phyloP scores from a whole-genome alignment of 2,113 vertebrate genomes.

The Melanerpes formicivorus region DNA sequence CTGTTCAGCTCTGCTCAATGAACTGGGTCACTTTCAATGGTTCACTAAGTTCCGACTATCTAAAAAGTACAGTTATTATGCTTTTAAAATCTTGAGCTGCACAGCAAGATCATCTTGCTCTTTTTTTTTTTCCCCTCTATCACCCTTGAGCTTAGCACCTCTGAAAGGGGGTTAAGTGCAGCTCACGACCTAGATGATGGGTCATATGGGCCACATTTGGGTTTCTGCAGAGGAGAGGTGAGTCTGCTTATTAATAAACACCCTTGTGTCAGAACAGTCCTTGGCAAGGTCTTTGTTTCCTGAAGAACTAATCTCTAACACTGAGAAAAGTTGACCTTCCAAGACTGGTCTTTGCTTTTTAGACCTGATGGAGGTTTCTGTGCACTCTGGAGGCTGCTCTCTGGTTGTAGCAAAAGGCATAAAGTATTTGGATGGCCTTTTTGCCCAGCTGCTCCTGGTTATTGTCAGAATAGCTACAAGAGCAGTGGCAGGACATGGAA shows the following conservation, averaged over 20 bases:
- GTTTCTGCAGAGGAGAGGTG: background rate
- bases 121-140: constrained; percentile 40
- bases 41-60: constrained; percentile 80
- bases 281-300: background rate
- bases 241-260: background rate
- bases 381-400: background rate
- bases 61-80: constrained; percentile 82
- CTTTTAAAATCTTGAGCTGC: constrained; percentile 75
- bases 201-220: background rate
- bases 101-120: constrained; percentile 61
- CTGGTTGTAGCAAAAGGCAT: background rate
- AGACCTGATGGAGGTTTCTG: background rate
- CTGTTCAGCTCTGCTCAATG: constrained; percentile 81
- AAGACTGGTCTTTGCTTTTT: background rate
- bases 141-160: constrained; percentile 47
- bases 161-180: constrained; percentile 1
- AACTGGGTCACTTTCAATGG: constrained; percentile 80
- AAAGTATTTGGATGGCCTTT: background rate
- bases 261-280: background rate
- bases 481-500: background rate
- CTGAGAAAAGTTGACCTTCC: constrained; percentile 16
- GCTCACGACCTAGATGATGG: background rate
- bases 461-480: background rate
- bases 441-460: background rate
- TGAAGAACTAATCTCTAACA: background rate